Evolutionary conservation across 2,113 vertebrate genomes (phyloP), one percentile per base, ranked within the genome.

Genomic region (Gopherus flavomarginatus): DNA sequence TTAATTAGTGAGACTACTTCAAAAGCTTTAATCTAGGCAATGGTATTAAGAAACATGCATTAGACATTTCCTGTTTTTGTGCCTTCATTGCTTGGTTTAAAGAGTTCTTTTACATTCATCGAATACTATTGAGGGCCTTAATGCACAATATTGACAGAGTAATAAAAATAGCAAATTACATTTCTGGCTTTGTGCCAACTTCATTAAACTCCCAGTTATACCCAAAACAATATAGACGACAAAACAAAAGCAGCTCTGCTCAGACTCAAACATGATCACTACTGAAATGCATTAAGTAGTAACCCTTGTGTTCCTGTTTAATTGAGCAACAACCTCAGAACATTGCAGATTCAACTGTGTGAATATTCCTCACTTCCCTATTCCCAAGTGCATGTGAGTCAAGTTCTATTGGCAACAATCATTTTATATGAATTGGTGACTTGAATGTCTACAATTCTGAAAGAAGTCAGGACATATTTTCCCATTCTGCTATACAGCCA

Each of bases 101-200:
- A 98, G 96, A 96, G 69, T 95, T 90, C 83, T 97, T 98, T 97
- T 96, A 92, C 93, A 95, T 98, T 98, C 97, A 97, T 97, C 5
- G 85, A 97, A 97, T 59, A 93, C 91, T 98, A 92, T 97, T 96
- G 97, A 98, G 89, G 94, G 93, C 95, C 97, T 98, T 98, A 99
- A 98, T 98, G 97, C 87, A 96, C 93, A 95, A 97, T 98, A 98
- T 98, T 98, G 98, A 98, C 98, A 98, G 96, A 98, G 96, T 98
- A 98, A 98, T 98, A 98, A 98, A 98, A 98, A 98, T 96, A 98
- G 96, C 90, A 98, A 98, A 98, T 98, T 98, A 98, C 97, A 86
- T 96, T 98, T 96, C 97, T 98, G 98, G 97, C 94, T 53, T 22
- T 89, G 49, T 96, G 97, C 98, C 98, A 98, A 95, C 93, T 98